These are phyloP conservation scores for Drosophila antonietae DNA, from an alignment of 2,888 invertebrate species.

Conservation along the genomic window DNA sequence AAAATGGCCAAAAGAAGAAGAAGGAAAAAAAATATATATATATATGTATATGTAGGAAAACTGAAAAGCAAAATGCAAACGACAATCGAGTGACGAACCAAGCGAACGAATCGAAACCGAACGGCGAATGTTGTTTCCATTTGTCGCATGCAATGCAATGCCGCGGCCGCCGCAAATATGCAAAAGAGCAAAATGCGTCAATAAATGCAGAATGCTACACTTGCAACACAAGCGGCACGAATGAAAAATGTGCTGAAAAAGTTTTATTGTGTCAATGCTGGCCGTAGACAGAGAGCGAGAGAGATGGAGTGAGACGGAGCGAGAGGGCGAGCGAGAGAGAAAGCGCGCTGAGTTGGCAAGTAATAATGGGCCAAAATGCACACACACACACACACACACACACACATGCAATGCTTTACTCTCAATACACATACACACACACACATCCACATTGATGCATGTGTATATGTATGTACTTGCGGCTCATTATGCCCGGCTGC, in stretches of 20 bases:
- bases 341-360: slow-evolving; percentile 22
- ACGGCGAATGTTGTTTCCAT: slow-evolving; percentile 47
- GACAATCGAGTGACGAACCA: slow-evolving; percentile 36
- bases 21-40: slow-evolving; percentile 9
- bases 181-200: slow-evolving; percentile 75
- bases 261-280: slow-evolving; percentile 78
- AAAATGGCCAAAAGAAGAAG: slow-evolving; percentile 8
- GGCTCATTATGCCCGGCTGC: slow-evolving; percentile 65
- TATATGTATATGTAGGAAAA: no score
- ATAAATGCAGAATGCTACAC: slow-evolving; percentile 70
- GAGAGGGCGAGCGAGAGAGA: background rate
- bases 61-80: slow-evolving; percentile 21
- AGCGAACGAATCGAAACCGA: slow-evolving; percentile 6
- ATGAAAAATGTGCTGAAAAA: slow-evolving; percentile 64
- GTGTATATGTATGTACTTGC: slow-evolving; percentile 15
- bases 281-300: slow-evolving; percentile 15
- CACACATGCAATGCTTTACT: slow-evolving; percentile 48
- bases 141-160: slow-evolving; percentile 51
- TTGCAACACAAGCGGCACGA: slow-evolving; percentile 47
- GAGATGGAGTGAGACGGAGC: background rate
- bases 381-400: slow-evolving; percentile 44
- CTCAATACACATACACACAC: slow-evolving; percentile 14
- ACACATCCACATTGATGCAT: background rate
- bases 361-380: slow-evolving; percentile 58
- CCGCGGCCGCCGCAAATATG: slow-evolving; percentile 63